Conservation (phyloP, 1,140 invertebrate genomes). For the Pemphigus obesinymphae region DNA sequence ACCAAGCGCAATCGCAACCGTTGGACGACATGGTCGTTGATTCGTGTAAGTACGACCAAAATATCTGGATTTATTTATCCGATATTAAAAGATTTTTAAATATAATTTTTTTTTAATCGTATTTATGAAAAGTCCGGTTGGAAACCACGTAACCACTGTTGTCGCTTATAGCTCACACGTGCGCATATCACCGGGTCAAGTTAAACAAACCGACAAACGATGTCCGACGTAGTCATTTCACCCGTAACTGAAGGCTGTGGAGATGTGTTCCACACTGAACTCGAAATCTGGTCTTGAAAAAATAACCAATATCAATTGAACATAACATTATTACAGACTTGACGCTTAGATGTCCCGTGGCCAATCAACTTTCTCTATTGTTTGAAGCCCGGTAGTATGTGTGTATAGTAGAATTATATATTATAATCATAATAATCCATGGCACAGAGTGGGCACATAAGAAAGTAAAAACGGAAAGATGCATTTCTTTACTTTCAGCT, state of each 20-base stretch:
- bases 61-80: too few relatives aligned
- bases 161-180: too few relatives aligned
- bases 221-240: not conserved
- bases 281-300: slow-evolving; percentile 23
- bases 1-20: slow-evolving; percentile 50
- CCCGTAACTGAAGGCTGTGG: not conserved
- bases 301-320: not conserved
- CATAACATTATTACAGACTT: not conserved
- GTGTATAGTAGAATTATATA: not conserved
- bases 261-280: not conserved
- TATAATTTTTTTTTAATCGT: too few relatives aligned
- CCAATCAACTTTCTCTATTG: slow-evolving; percentile 41
- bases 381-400: slow-evolving; percentile 24
- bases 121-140: too few relatives aligned
- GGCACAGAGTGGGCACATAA: not conserved
- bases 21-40: not conserved
- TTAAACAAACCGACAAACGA: too few relatives aligned
- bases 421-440: not conserved
- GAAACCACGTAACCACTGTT: too few relatives aligned
- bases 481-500: slow-evolving; percentile 9
- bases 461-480: slow-evolving; percentile 22
- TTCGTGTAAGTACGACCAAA: too few relatives aligned
- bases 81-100: too few relatives aligned
- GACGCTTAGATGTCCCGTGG: slow-evolving; percentile 26
- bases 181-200: too few relatives aligned